These are phyloP conservation scores for Drosophila seguyi DNA, from an alignment of 1,140 invertebrate species.

Conservation along the genomic window DNA sequence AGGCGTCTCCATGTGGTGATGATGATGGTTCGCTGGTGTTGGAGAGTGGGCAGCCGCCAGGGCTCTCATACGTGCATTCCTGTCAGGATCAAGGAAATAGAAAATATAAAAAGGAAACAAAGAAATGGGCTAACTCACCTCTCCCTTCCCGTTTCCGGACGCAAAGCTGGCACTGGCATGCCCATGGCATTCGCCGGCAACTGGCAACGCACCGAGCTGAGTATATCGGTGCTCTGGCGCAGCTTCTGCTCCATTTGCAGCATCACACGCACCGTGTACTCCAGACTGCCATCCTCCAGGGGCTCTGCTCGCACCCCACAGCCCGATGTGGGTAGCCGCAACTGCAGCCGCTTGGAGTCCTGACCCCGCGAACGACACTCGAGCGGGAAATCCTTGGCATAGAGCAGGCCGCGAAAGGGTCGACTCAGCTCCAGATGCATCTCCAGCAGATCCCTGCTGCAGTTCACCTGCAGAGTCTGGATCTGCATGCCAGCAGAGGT, in stretches of 20 bases:
- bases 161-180: slow-evolving; percentile 59
- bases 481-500: slow-evolving; percentile 51
- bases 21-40: slow-evolving; percentile 6
- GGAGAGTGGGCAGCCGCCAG: slow-evolving; percentile 34
- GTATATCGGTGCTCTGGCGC: slow-evolving; percentile 89
- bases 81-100: slow-evolving; percentile 7
- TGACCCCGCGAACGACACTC: slow-evolving; percentile 87
- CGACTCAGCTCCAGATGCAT: slow-evolving; percentile 87
- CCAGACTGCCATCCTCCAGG: slow-evolving; percentile 85
- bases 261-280: slow-evolving; percentile 88
- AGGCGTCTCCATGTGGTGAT: slow-evolving; percentile 65
- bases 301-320: slow-evolving; percentile 88
- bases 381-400: slow-evolving; percentile 89
- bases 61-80: slow-evolving; percentile 82
- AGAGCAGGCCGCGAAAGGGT: slow-evolving; percentile 89
- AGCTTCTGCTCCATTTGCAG: slow-evolving; percentile 90
- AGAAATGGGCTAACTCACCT: slow-evolving; percentile 26
- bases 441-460: slow-evolving; percentile 87
- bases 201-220: slow-evolving; percentile 87
- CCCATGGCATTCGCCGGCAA: slow-evolving; percentile 81
- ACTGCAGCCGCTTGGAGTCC: slow-evolving; percentile 85
- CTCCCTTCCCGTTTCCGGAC: slow-evolving; percentile 42
- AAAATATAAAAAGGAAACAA: too few relatives aligned
- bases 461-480: slow-evolving; percentile 79
- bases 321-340: slow-evolving; percentile 89